These are phyloP conservation scores for Eptatretus burgeri DNA, from an alignment of 2,113 vertebrate species.

Conservation along the genomic window DNA sequence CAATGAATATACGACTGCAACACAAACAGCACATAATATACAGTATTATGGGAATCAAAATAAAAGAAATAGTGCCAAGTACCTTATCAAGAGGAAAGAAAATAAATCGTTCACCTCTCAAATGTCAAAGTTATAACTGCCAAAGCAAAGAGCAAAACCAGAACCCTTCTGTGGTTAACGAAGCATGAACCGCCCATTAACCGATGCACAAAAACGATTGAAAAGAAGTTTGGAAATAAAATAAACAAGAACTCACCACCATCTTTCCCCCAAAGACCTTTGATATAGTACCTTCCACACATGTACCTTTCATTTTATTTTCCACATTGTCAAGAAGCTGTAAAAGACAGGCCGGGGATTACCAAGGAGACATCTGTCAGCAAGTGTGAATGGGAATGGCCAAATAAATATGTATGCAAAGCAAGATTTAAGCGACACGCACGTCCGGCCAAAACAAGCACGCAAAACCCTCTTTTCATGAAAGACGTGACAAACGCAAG, in stretches of 20 bases:
- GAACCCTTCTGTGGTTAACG: neutral
- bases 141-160: slow-evolving; percentile 5
- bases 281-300: slow-evolving; percentile 92
- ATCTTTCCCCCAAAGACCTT: slow-evolving; percentile 96
- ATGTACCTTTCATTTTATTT: slow-evolving; percentile 99
- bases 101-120: no score
- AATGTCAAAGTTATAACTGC: neutral
- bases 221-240: neutral
- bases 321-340: slow-evolving; percentile 95
- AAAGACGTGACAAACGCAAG: no score
- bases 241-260: slow-evolving; percentile 40
- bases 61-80: no score
- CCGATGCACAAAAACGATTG: no score
- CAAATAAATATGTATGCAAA: neutral
- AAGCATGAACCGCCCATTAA: neutral
- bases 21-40: slow-evolving; percentile 9
- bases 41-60: neutral
- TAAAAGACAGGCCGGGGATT: slow-evolving; percentile 13
- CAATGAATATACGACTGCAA: slow-evolving; percentile 89
- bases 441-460: no score
- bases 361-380: neutral
- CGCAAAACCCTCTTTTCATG: no score
- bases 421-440: neutral
- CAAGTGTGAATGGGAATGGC: no score
- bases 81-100: no score